These are phyloP conservation scores for Acrocephalus kingi DNA, from an alignment of 2,113 vertebrate species.

Conservation along the genomic window DNA sequence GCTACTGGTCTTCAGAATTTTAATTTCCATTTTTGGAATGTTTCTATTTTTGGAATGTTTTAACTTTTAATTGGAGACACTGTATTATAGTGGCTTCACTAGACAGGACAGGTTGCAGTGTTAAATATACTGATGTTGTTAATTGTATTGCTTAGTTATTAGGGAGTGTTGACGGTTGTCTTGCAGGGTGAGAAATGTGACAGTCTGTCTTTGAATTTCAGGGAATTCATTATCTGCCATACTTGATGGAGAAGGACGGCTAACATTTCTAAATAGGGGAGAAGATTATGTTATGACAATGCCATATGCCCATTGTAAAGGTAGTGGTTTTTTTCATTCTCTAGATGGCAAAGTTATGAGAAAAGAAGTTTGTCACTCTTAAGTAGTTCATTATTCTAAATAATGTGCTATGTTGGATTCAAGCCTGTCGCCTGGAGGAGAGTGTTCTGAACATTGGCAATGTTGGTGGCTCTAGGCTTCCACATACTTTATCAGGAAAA, in stretches of 20 bases:
- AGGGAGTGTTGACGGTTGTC: not conserved
- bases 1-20: not conserved
- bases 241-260: conserved; percentile 92
- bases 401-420: not conserved
- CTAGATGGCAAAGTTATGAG: not conserved
- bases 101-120: not conserved
- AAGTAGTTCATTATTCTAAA: not conserved
- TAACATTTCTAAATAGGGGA: conserved; percentile 93
- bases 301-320: conserved; percentile 99
- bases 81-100: not conserved
- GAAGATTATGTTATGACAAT: conserved; percentile 98
- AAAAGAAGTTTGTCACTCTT: not conserved
- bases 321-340: conserved; percentile 64
- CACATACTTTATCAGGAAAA: not conserved
- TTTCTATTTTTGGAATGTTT: not conserved
- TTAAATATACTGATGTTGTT: not conserved
- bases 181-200: not conserved
- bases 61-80: not conserved
- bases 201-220: conserved; percentile 65
- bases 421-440: not conserved
- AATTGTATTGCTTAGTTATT: not conserved
- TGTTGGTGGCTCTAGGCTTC: not conserved
- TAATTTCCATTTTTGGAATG: not conserved
- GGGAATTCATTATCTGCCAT: conserved; percentile 97
- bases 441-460: not conserved